Base-by-base conservation (phyloP, 2,797 vertebrate genomes). In the Cynodonichthys magdalenae region DNA sequence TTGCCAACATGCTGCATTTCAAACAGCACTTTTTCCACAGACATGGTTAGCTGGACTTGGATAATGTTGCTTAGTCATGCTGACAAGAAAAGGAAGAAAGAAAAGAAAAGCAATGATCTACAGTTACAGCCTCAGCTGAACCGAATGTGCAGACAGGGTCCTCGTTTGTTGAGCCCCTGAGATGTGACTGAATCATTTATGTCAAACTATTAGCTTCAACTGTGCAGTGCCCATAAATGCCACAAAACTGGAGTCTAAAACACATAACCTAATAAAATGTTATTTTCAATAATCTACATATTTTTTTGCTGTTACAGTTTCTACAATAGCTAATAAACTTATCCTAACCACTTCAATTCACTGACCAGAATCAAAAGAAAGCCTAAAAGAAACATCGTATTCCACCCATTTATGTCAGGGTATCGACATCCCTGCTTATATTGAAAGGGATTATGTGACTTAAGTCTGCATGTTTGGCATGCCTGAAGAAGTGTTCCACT, bases 341-440 rank as follows among this genome's bases (percentile, higher is more conserved):
- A 69, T 69, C 50, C 70, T 61, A 62, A 56, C 50, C 66, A 54
- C 66, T 51, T 69, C 51, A 75, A 76, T 62, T 7, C 53, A 42
- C 53, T 50, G 68, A 82, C 74, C 15, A 52, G 69, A 75, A 77
- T 79, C 76, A 75, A 71, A 69, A 63, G 59, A 69, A 77, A 84
- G 74, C 76, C 74, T 44, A 52, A 62, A 47, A 64, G 70, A 73
- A 54, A 41, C 20, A 59, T 71, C 44, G 45, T 47, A 71, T 63
- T 59, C 63, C 53, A 53, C 72, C 78, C 64, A 73, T 86, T 89
- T 71, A 74, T 70, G 78, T 80, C 81, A 69, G 63, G 19, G 34
- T 82, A 90, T 90, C 88, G 87, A 92, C 85, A 89, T 78, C 80
- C 83, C 64, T 28, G 59, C 73, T 82, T 81, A 88, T 86, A 89